These are phyloP conservation scores for Camponotus fellah DNA, from an alignment of 2,888 invertebrate species.

Conservation along the genomic window DNA sequence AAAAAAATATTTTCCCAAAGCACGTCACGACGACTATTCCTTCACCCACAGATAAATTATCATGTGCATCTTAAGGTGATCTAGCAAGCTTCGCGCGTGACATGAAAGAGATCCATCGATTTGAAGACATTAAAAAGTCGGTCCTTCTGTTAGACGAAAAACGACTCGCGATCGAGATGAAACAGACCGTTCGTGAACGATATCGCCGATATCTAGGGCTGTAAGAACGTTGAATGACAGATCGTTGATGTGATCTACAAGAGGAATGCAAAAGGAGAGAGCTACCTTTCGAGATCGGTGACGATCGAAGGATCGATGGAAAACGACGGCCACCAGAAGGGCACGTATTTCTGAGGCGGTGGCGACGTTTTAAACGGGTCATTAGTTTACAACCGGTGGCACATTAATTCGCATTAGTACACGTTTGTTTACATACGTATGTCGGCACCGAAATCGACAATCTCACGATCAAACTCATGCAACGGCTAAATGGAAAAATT, in stretches of 20 bases:
- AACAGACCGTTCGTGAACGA: slow-evolving; percentile 55
- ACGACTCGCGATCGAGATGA: slow-evolving; percentile 35
- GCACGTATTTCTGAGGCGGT: slow-evolving; percentile 52
- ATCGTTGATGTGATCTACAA: slow-evolving; percentile 67
- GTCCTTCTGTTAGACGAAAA: slow-evolving; percentile 34
- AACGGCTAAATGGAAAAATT: slow-evolving; percentile 74
- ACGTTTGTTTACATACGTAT: slow-evolving; percentile 72
- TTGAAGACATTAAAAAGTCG: slow-evolving; percentile 30
- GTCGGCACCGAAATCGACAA: slow-evolving; percentile 50
- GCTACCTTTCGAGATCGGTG: slow-evolving; percentile 29
- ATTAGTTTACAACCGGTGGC: slow-evolving; percentile 72
- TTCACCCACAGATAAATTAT: slow-evolving; percentile 26
- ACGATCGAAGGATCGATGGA: slow-evolving; percentile 33
- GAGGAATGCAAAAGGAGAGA: slow-evolving; percentile 66
- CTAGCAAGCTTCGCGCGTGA: slow-evolving; percentile 39
- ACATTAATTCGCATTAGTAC: slow-evolving; percentile 75
- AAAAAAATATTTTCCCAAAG: slow-evolving; percentile 22
- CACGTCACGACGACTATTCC: neutral
- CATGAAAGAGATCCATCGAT: slow-evolving; percentile 35
- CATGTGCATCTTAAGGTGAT: slow-evolving; percentile 29
- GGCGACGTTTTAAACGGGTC: slow-evolving; percentile 66
- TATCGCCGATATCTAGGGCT: slow-evolving; percentile 76
- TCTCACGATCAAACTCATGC: slow-evolving; percentile 37
- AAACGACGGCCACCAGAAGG: slow-evolving; percentile 39
- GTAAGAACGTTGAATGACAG: slow-evolving; percentile 73